Evolutionary conservation across 2,797 vertebrate species (phyloP), one percentile per base, ranked within the genome.

Genomic region (Aphelocoma californica): DNA sequence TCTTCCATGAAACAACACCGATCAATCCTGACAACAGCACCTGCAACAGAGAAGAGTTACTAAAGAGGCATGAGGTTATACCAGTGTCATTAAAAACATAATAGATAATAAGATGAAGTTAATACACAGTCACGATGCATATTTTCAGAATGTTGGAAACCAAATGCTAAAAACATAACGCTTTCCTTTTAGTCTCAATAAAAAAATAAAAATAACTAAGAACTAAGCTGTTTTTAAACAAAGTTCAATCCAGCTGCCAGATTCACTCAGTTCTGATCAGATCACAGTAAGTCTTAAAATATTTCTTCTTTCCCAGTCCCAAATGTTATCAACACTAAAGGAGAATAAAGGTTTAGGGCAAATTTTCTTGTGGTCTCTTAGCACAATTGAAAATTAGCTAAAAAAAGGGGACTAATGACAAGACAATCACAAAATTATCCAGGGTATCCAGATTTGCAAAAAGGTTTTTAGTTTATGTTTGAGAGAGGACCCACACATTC

Each of bases 1-100:
- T 99, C 97, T 99, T 99, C 99, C 99, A 99, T 44, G 99, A 99
- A 96, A 99, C 99, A 69, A 99, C 99, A 2, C 99, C 99, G 0
- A 99, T 99, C 96, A 99, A 90, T 92, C 99, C 99, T 4, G 99
- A 99, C 94, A 99, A 97, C 96, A 99, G 98, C 97, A 99, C 99
- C 99, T 99, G 97, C 26, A 97, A 95, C 9, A 34, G 73, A 92
- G 87, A 81, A 95, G 11, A 28, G 69, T 86, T 44, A 73, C 80
- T 48, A 18, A 12, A 87, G 56, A 56, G 81, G 40, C 66, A 78
- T 0, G 20, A 5, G 6, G 3, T 53, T 40, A 45, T 3, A 80
- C 3, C 20, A 69, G 9, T 3, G 26, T 24, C 50, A 70, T 32
- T 40, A 48, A 32, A 77, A 90, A 58, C 24, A 24, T 1, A 44